Evolutionary conservation across 2,888 invertebrate species (phyloP).

Genomic region (Morpho helenor): DNA sequence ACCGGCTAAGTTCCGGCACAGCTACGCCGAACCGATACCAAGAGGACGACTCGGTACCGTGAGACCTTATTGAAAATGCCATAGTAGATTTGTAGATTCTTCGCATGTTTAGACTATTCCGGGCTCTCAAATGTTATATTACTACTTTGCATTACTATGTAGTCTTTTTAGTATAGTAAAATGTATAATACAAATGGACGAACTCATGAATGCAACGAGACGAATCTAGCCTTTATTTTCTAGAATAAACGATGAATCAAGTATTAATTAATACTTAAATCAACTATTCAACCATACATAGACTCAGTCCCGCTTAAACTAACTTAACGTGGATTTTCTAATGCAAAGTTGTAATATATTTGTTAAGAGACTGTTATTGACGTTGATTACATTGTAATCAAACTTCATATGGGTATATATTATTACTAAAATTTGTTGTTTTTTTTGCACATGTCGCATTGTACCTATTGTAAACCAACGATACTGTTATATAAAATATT

Average conservation of each 20-base stretch:
- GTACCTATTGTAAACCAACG: conserved; percentile 17
- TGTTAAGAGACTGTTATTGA: conserved; percentile 9
- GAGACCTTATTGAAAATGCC: conserved; percentile 71
- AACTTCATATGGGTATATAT: conserved; percentile 11
- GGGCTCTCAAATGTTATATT: background rate
- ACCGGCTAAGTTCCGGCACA: conserved; percentile 78
- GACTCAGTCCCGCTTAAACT: background rate
- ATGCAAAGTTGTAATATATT: background rate
- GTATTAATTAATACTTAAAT: no score
- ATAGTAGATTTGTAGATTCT: conserved; percentile 50
- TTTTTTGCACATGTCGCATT: conserved; percentile 10
- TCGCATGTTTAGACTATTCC: conserved; percentile 15
- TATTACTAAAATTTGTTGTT: conserved; percentile 15
- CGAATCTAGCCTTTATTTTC: no score
- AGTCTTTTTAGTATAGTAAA: no score
- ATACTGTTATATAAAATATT: conserved; percentile 12
- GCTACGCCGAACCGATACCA: conserved; percentile 83
- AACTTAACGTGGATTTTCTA: background rate
- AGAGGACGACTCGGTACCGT: conserved; percentile 72
- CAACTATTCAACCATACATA: no score
- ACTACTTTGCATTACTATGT: background rate
- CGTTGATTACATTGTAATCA: conserved; percentile 21
- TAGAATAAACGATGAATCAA: no score
- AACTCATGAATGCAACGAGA: no score
- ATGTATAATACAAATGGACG: no score